These are phyloP conservation scores for Mantis religiosa DNA, from an alignment of 2,888 invertebrate genomes.

Conservation along the genomic window DNA sequence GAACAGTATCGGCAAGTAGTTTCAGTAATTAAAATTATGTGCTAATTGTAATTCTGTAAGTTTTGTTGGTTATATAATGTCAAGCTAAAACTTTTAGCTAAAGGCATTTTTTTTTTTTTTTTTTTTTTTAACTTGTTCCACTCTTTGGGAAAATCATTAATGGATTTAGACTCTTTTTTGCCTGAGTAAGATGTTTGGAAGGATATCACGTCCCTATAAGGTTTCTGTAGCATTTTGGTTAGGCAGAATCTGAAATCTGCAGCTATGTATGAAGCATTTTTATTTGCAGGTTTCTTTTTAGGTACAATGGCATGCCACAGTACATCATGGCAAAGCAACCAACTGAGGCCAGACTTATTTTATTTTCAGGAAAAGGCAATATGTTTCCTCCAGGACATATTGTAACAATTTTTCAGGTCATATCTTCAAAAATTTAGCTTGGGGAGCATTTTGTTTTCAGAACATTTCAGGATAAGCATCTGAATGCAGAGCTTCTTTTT, in stretches of 20 bases:
- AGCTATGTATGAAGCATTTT: background rate
- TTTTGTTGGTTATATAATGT: too few relatives aligned
- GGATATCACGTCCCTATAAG: background rate
- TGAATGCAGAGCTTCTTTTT: background rate
- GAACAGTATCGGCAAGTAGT: too few relatives aligned
- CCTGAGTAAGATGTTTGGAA: background rate
- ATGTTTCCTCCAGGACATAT: background rate
- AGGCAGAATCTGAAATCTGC: background rate
- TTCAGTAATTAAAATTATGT: too few relatives aligned
- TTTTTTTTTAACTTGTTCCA: background rate
- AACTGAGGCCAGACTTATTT: constrained; percentile 20
- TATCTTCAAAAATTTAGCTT: constrained; percentile 1
- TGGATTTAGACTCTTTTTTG: background rate
- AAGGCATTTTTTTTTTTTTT: background rate
- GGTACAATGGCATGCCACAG: constrained; percentile 11
- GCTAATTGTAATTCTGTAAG: too few relatives aligned
- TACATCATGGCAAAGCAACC: constrained; percentile 2
- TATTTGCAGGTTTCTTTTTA: constrained; percentile 27
- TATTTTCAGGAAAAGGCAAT: constrained; percentile 13
- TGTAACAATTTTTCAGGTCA: constrained; percentile 12
- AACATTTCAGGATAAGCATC: background rate
- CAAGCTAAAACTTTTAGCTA: too few relatives aligned
- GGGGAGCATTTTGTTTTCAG: constrained; percentile 18
- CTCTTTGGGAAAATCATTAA: background rate
- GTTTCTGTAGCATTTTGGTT: background rate